Conservation (phyloP, 2,888 invertebrate species). For the Nasonovia ribisnigri region DNA sequence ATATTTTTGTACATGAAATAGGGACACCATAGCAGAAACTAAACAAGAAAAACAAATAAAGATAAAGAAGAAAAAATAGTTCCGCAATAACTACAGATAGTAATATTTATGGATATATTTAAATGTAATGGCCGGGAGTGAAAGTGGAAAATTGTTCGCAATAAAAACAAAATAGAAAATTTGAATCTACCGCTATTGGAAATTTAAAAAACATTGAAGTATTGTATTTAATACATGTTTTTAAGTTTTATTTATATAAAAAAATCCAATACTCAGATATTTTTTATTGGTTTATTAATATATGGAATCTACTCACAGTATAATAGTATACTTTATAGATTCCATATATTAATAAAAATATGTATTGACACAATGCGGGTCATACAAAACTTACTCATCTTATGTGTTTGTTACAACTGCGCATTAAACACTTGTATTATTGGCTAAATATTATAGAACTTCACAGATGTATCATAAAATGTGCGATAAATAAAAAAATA, state of each 20-base stretch:
- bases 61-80: slow-evolving; percentile 11
- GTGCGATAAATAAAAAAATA: slow-evolving; percentile 26
- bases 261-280: not conserved
- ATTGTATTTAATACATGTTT: not conserved
- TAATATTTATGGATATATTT: not conserved
- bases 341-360: not conserved
- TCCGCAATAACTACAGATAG: not conserved
- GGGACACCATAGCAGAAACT: not conserved
- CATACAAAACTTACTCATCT: too few relatives aligned
- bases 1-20: not conserved
- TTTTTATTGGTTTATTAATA: not conserved
- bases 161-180: slow-evolving; percentile 28
- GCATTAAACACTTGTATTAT: not conserved
- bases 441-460: slow-evolving; percentile 41
- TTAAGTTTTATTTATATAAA: not conserved
- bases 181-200: not conserved
- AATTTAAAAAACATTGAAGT: slow-evolving; percentile 4
- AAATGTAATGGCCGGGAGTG: not conserved
- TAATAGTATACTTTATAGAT: not conserved
- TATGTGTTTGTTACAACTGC: slow-evolving; percentile 11
- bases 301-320: not conserved
- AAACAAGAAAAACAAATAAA: slow-evolving; percentile 26
- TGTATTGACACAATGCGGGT: not conserved
- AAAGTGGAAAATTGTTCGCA: slow-evolving; percentile 27
- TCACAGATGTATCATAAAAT: slow-evolving; percentile 52